phyloP scores from a whole-genome alignment of 2,113 vertebrate species.

The Entosphenus tridentatus region DNA sequence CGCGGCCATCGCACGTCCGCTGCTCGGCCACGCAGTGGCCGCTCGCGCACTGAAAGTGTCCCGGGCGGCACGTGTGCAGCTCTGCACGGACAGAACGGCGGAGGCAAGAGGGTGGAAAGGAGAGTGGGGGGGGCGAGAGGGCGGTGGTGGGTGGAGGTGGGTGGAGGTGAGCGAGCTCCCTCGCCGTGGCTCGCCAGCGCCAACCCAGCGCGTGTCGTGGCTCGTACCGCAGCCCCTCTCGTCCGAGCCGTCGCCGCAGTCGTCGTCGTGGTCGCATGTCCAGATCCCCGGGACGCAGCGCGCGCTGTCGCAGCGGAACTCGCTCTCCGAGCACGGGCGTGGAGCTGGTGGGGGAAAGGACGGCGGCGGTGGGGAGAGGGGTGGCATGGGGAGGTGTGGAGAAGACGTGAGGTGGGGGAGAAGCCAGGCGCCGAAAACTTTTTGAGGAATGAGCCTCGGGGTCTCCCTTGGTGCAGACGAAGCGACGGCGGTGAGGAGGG shows the following conservation, averaged over 20 bases:
- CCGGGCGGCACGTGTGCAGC: constrained; percentile 21
- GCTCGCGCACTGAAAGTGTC: constrained; percentile 22
- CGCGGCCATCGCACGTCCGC: constrained; percentile 20
- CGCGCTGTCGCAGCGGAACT: constrained; percentile 27
- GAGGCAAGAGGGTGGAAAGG: not conserved
- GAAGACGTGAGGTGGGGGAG: no score
- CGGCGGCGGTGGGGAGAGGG: not conserved
- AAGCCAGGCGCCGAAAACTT: no score
- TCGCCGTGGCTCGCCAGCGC: not conserved
- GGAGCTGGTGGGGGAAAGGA: constrained; percentile 15
- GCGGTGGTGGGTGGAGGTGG: not conserved
- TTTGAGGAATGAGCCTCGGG: no score
- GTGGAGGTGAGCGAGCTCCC: not conserved
- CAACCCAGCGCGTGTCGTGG: not conserved
- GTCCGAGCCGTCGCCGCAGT: constrained; percentile 26
- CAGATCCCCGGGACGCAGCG: constrained; percentile 16
- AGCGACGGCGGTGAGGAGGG: no score
- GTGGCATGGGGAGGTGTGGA: no score
- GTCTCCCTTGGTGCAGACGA: no score
- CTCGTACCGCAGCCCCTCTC: constrained; percentile 18
- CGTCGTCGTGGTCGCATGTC: constrained; percentile 19
- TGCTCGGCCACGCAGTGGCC: constrained; percentile 22
- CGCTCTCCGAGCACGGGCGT: constrained; percentile 21
- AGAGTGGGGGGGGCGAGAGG: not conserved
- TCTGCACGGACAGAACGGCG: constrained; percentile 15